Evolutionary conservation across 2,797 vertebrate species (phyloP), one percentile per base, ranked within the genome.

Genomic region (Petrocephalus sullivani): DNA sequence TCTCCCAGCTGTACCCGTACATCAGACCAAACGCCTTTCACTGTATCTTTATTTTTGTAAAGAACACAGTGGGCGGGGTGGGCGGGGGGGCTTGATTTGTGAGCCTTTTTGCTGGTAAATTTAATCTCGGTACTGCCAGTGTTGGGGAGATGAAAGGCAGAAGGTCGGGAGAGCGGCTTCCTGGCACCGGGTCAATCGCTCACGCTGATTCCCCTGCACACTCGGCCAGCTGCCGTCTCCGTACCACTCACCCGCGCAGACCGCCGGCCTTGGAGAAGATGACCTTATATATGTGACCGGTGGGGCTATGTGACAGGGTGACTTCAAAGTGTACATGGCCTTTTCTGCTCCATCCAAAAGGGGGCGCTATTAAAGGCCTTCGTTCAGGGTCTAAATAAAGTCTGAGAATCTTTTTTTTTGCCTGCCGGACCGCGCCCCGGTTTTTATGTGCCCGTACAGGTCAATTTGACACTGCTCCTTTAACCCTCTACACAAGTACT

Each of bases 131-230:
- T 37, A 57, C 37, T 46, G 28, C 85, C 54, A 58, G 54, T 49
- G 67, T 64, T 23, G 85, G 21, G 49, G 67, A 89, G 84, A 89
- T 88, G 67, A 86, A 88, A 86, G 49, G 51, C 84, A 88, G 64
- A 86, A 89, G 88, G 67, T 46, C 71, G 28, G 83, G 85, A 54
- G 33, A 88, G 28, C 7, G 41, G 64, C 57, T 86, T 57, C 71
- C 33, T 51, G 56, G 61, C 85, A 51, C 46, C 23, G 54, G 85
- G 67, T 81, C 54, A 89, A 53, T 81, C 86, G 85, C 51, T 86
- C 53, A 75, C 23, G 64, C 83, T 87, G 88, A 87, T 81, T 89
- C 57, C 56, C 9, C 54, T 60, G 60, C 53, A 84, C 49, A 75
- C 83, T 86, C 28, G 75, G 84, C 10, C 51, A 75, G 83, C 51